Conservation (phyloP, 2,113 vertebrate genomes). For the Microcebus murinus region DNA sequence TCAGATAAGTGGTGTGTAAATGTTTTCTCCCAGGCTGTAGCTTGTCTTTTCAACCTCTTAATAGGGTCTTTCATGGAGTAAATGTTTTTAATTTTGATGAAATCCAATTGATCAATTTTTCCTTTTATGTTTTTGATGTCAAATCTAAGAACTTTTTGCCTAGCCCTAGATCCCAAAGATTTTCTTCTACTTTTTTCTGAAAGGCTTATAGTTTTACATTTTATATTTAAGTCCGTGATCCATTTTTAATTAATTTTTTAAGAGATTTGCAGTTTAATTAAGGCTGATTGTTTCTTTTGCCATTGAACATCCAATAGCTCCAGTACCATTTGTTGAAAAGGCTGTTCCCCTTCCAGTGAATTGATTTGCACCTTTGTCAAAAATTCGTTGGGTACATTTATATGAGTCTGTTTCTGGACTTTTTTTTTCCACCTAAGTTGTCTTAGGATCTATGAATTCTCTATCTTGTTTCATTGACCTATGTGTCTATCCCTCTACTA, state of each 20-base stretch:
- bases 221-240: not conserved
- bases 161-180: not conserved
- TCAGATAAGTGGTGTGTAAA: not conserved
- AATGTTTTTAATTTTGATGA: not conserved
- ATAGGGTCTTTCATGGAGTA: not conserved
- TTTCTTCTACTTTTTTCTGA: not conserved
- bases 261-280: not conserved
- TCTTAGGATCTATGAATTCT: not conserved
- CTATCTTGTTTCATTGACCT: not conserved
- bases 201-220: not conserved
- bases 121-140: not conserved
- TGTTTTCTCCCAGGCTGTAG: not conserved
- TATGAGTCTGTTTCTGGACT: not conserved
- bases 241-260: constrained; percentile 19
- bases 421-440: not conserved
- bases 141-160: constrained; percentile 3
- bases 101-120: not conserved
- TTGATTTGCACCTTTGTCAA: not conserved
- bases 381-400: not conserved
- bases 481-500: not conserved
- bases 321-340: not conserved
- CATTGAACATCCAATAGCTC: not conserved
- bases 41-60: not conserved
- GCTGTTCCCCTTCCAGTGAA: not conserved
- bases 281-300: not conserved